phyloP scores from a whole-genome alignment of 2,888 invertebrate genomes.

The Scaptomyza tumidula region DNA sequence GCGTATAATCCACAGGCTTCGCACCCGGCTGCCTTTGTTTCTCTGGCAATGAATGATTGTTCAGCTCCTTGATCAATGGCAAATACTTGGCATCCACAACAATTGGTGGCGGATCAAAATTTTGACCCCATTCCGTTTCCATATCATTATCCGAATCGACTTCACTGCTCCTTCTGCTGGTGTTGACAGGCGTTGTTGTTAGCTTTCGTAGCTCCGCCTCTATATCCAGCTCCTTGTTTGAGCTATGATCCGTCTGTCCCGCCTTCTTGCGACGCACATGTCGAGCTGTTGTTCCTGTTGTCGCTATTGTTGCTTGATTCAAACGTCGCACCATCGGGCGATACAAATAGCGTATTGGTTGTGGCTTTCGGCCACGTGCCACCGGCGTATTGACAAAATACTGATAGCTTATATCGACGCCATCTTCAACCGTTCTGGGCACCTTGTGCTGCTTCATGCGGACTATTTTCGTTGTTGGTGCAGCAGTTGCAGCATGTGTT shows the following conservation, averaged over 20 bases:
- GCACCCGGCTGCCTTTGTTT: background rate
- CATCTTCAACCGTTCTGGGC: conserved; percentile 63
- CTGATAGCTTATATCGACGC: conserved; percentile 69
- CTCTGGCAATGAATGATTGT: conserved; percentile 34
- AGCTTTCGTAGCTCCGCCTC: background rate
- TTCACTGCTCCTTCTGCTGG: conserved; percentile 1
- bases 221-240: conserved; percentile 3
- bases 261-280: conserved; percentile 28
- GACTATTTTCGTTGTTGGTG: conserved; percentile 51
- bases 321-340: conserved; percentile 65
- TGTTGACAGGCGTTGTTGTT: background rate
- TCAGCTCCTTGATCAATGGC: conserved; percentile 46
- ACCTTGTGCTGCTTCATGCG: conserved; percentile 61
- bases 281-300: conserved; percentile 2
- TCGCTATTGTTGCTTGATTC: conserved; percentile 20
- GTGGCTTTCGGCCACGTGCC: conserved; percentile 55
- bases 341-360: conserved; percentile 61
- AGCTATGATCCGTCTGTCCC: background rate
- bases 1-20: background rate
- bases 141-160: background rate
- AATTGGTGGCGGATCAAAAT: conserved; percentile 46
- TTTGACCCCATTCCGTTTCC: background rate
- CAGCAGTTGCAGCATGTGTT: background rate
- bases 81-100: conserved; percentile 50
- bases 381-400: conserved; percentile 57